Base-by-base conservation (phyloP, 2,113 vertebrate genomes). In the Nyctereutes procyonoides region DNA sequence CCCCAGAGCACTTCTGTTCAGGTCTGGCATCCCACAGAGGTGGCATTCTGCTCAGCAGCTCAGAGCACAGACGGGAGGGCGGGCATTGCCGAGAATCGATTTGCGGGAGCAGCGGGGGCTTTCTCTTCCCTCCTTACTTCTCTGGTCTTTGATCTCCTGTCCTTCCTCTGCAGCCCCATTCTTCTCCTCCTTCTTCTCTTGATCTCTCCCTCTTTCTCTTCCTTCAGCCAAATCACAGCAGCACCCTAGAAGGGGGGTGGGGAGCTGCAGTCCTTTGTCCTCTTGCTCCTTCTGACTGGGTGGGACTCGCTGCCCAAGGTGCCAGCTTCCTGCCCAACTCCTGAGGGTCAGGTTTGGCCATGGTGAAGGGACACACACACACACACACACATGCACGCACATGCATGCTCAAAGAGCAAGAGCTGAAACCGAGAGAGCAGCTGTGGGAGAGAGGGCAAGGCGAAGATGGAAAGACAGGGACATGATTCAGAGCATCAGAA, bases 21-120 rank as follows among this genome's bases (percentile, higher is more conserved):
- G 96, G 80, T 82, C 88, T 80, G 90, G 93, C 77, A 51, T 89
- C 97, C 93, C 90, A 97, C 0, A 11, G 97, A 98, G 88, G 97
- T 95, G 86, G 93, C 97, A 98, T 96, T 98, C 97, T 92, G 94
- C 93, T 97, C 67, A 1, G 73, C 80, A 96, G 90, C 95, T 96
- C 63, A 5, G 85, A 96, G 94, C 97, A 91, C 97, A 98, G 97
- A 96, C 32, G 12, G 96, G 67, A 81, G 96, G 97, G 97, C 94
- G 43, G 95, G 97, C 88, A 71, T 95, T 92, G 84, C 28, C 0
- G 79, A 79, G 92, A 98, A 98, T 94, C 91, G 95, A 98, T 98
- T 98, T 98, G 95, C 67, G n/a, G 97, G 94, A 98, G 95, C 98
- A 97, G 97, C 96, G 0, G 97, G 97, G 97, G 97, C 95, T 97